These are phyloP conservation scores for Micrasema longulum DNA, from an alignment of 1,140 invertebrate species.

Conservation along the genomic window DNA sequence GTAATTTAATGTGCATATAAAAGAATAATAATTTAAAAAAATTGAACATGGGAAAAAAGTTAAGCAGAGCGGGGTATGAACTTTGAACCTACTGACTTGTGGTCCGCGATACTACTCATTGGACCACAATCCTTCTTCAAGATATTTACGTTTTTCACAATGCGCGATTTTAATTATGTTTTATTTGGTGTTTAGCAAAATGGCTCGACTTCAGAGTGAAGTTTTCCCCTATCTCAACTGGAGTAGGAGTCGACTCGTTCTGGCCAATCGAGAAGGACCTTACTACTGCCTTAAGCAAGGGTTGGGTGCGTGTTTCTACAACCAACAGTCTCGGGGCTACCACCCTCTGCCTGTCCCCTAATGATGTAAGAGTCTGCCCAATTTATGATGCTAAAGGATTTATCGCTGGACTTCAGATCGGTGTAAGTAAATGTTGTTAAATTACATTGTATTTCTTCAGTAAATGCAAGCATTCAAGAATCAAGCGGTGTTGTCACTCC, in stretches of 20 bases:
- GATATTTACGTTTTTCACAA: not conserved
- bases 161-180: not conserved
- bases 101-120: too few relatives aligned
- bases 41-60: too few relatives aligned
- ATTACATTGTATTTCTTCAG: too few relatives aligned
- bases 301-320: constrained; percentile 31
- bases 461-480: too few relatives aligned
- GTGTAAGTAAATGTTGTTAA: constrained; percentile 61
- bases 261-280: constrained; percentile 37
- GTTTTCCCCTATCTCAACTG: constrained; percentile 23
- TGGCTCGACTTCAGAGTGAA: constrained; percentile 48
- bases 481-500: too few relatives aligned
- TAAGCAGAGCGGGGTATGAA: too few relatives aligned
- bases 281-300: constrained; percentile 5
- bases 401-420: constrained; percentile 63
- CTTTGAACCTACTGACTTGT: too few relatives aligned
- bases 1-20: too few relatives aligned
- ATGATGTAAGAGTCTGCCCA: constrained; percentile 59
- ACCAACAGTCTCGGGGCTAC: constrained; percentile 15
- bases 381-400: constrained; percentile 62
- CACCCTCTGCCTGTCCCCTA: constrained; percentile 9
- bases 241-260: constrained; percentile 40
- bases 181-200: constrained; percentile 34
- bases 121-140: too few relatives aligned
- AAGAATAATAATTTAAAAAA: too few relatives aligned